Conservation (phyloP, 2,888 invertebrate species). For the Tanypteryx hageni region DNA sequence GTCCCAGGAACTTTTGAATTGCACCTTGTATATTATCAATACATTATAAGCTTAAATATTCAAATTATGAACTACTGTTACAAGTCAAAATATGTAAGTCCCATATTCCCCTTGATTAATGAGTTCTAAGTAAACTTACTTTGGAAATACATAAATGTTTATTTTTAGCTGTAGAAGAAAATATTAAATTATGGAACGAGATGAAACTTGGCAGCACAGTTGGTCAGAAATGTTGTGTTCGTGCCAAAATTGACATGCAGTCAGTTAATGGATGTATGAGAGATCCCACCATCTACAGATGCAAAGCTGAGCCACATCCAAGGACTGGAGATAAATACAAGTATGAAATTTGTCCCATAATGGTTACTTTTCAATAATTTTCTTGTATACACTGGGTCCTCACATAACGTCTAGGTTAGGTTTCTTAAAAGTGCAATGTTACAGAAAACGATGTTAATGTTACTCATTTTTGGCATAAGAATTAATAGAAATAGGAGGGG, state of each 20-base stretch:
- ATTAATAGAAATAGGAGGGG: too few relatives aligned
- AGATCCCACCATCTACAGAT: conserved; percentile 98
- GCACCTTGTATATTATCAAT: too few relatives aligned
- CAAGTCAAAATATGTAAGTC: too few relatives aligned
- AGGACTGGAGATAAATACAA: conserved; percentile 96
- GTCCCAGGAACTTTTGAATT: too few relatives aligned
- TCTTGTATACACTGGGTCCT: background rate
- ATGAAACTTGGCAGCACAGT: conserved; percentile 90
- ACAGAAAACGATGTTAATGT: too few relatives aligned
- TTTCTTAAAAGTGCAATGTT: too few relatives aligned
- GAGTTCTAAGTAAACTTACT: background rate
- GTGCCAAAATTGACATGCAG: conserved; percentile 98
- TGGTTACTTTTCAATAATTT: too few relatives aligned
- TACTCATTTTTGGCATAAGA: too few relatives aligned
- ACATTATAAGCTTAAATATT: too few relatives aligned
- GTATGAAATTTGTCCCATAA: conserved; percentile 76
- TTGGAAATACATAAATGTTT: conserved; percentile 18
- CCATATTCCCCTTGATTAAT: too few relatives aligned
- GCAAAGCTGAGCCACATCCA: conserved; percentile 96
- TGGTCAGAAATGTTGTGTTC: conserved; percentile 94
- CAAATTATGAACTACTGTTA: too few relatives aligned
- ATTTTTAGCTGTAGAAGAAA: conserved; percentile 86
- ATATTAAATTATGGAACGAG: conserved; percentile 93
- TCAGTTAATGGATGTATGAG: conserved; percentile 97
- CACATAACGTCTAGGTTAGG: too few relatives aligned